Evolutionary conservation across 2,113 vertebrate genomes (phyloP), one percentile per base, ranked within the genome.

Genomic region (Elephas maximus): DNA sequence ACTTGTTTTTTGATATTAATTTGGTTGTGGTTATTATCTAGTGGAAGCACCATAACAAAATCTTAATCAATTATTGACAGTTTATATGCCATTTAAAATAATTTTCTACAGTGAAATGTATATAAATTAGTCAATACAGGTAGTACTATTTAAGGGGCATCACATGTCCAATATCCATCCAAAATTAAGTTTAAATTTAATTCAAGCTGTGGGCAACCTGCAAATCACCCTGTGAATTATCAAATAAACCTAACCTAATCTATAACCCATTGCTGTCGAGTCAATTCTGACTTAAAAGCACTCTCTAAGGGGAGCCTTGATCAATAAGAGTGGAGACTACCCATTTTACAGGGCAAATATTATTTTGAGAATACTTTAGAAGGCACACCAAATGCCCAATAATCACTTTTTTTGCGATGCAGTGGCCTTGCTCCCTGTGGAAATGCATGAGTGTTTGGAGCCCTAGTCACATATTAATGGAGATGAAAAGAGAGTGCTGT

Each of bases 141-240:
- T 65, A 88, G 24, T 48, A 37, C 4, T 82, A 15, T 53, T 88
- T 77, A 88, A 79, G 33, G n/a, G 51, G 76, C 8, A 93, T 76
- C 33, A 57, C 77, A 91, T 44, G 4, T 79, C 30, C 33, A 88
- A 30, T 83, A 65, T 51, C 74, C 84, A 57, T 85, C 15, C 53
- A 67, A 90, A 93, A 69, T 89, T 78, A 93, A 96, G 87, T 62
- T 93, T 51, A 82, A 93, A 45, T 91, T 85, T 92, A 81, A 95
- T 76, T 77, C 12, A 62, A 69, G 69, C 37, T 82, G 23, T 93
- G 53, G 77, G 5, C n/a, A 79, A 91, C 6, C 57, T 93, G 63
- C 23, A 95, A 95, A 94, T 62, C 45, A 95, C 44, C 73, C 41
- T 85, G n/a, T 92, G 81, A 95, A 88, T 96, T 95, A 94, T 91